Base-by-base conservation (phyloP, 2,113 vertebrate species). In the Tor tambroides region DNA sequence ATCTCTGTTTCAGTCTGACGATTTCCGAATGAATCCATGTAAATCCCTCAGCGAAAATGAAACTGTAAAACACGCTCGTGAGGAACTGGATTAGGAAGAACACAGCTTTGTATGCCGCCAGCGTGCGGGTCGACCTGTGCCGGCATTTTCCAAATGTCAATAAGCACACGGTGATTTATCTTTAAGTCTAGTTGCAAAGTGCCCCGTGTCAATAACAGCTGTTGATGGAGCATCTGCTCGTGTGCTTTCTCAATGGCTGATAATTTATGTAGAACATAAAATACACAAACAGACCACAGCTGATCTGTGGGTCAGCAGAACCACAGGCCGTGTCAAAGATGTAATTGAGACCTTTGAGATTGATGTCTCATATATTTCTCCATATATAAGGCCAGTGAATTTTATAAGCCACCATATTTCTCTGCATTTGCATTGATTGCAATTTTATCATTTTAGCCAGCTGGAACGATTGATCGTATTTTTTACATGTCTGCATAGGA, bases 81-180 rank as follows among this genome's bases (percentile, higher is more conserved):
- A 75, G 30, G 46, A 78, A 77, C 8, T 35, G 46, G 78, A 69
- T 83, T 65, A 84, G n/a, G 17, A 30, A 32, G 69, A 69, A 21
- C 35, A 69, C 54, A 74, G 51, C 38, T 84, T 51, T 65, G 15
- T 83, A 51, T 41, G 32, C 59, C 41, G n/a, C 28, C 38, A 61
- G 59, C 5, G 17, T 80, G 43, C 38, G 56, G 46, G 41, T 74
- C 23, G n/a, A 76, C 54, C 71, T 49, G 54, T 74, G 72, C 75
- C 72, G 86, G 74, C 87, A 87, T 85, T 89, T 88, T 85, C 82
- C 35, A 88, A 90, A 91, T 89, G 88, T 88, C 88, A 88, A 89
- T 89, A 92, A 86, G 83, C 80, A 86, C 51, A 85, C 46, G 4
- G 87, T 91, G 86, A 91, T 90, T 89, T 83, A 91, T 91, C 88